A percentile compares a stretch with the other conserved stretches of the same genome.
phyloP scores from a whole-genome alignment of 1,140 invertebrate species.

The Calycopis cecrops region DNA sequence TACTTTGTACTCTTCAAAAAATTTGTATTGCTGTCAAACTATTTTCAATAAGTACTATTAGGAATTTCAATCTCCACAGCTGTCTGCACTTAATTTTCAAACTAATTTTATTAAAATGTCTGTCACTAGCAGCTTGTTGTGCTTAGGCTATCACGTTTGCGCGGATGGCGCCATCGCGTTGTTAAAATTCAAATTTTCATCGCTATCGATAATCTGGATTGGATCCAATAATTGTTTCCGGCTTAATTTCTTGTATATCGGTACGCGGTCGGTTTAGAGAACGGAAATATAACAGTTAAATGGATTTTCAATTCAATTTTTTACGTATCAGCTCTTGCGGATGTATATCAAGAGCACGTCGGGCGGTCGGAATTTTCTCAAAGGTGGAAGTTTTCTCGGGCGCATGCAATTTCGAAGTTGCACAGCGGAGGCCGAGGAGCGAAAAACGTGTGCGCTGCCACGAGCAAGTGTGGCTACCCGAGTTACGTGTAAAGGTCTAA shows the following conservation, averaged over 20 bases:
- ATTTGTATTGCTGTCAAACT: too few relatives aligned
- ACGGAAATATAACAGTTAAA: constrained; percentile 15
- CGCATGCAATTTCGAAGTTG: constrained; percentile 59
- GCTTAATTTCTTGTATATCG: background rate
- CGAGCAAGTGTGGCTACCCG: constrained; percentile 17
- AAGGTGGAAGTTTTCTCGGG: constrained; percentile 60
- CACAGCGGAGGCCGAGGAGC: constrained; percentile 31
- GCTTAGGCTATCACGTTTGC: too few relatives aligned
- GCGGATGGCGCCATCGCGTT: background rate
- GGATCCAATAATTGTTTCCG: constrained; percentile 4
- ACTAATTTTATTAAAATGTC: too few relatives aligned
- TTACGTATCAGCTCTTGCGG: constrained; percentile 47
- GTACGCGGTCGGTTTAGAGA: constrained; percentile 2
- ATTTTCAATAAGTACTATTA: too few relatives aligned
- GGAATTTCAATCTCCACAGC: too few relatives aligned
- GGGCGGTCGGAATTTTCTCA: constrained; percentile 54
- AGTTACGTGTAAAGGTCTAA: background rate
- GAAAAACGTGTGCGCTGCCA: constrained; percentile 25
- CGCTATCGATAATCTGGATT: constrained; percentile 9
- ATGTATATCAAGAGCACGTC: constrained; percentile 48
- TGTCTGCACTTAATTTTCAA: too few relatives aligned
- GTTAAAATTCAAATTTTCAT: constrained; percentile 9
- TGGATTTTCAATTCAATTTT: constrained; percentile 33
- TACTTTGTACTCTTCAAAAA: too few relatives aligned
- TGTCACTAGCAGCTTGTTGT: too few relatives aligned